Percentiles rank a stretch among this genome's conserved stretches.
phyloP scores from a whole-genome alignment of 2,888 invertebrate genomes.

The Leptura quadrifasciata region DNA sequence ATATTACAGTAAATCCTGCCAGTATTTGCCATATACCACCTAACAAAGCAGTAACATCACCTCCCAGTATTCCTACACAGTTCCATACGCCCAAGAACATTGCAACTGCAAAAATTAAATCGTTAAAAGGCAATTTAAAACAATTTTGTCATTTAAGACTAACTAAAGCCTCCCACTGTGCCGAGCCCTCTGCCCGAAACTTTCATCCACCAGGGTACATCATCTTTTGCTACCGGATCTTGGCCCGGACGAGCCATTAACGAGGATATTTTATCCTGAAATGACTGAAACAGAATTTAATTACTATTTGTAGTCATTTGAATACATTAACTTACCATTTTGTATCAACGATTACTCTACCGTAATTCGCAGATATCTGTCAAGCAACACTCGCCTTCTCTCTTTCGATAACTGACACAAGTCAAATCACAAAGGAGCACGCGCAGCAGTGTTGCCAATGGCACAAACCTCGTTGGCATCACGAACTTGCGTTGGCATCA shows the following conservation, averaged over 20 bases:
- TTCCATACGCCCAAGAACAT: slow-evolving; percentile 88
- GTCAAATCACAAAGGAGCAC: not conserved
- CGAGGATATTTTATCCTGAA: slow-evolving; percentile 86
- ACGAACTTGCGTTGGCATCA: no score
- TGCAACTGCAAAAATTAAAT: slow-evolving; percentile 81
- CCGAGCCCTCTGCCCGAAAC: slow-evolving; percentile 89
- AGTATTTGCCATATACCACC: slow-evolving; percentile 92
- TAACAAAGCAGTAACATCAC: slow-evolving; percentile 81
- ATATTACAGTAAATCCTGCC: slow-evolving; percentile 90
- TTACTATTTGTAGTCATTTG: not conserved
- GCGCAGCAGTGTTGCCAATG: no score
- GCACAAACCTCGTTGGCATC: no score
- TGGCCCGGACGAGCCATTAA: slow-evolving; percentile 89
- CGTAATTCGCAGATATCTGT: not conserved
- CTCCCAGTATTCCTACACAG: slow-evolving; percentile 80
- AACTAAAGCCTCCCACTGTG: slow-evolving; percentile 89
- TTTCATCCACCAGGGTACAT: slow-evolving; percentile 93
- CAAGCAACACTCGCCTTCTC: not conserved
- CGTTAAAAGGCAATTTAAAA: not conserved
- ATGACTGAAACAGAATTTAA: slow-evolving; percentile 76
- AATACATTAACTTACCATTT: slow-evolving; percentile 27
- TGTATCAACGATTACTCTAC: not conserved
- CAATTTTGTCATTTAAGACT: slow-evolving; percentile 70
- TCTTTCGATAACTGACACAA: not conserved
- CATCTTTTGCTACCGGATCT: slow-evolving; percentile 86